A percentile compares a stretch with the other conserved stretches of the same genome.
Conservation (phyloP, 2,888 invertebrate genomes). For the Pammene fasciana region DNA sequence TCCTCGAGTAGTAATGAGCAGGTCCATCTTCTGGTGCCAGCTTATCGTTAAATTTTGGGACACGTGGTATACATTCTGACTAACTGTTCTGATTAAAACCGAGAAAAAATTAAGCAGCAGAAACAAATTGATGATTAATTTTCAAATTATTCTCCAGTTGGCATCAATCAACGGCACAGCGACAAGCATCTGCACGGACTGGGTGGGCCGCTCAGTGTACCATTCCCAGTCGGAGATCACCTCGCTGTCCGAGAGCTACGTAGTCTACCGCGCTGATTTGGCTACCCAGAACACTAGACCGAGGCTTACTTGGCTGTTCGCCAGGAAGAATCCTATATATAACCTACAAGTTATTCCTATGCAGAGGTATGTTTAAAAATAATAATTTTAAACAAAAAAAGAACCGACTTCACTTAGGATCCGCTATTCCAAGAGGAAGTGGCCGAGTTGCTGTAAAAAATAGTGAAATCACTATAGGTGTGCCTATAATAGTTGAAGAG, state of each 20-base stretch:
- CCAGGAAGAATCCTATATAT: constrained; percentile 82
- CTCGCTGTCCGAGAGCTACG: constrained; percentile 69
- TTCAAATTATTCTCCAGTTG: constrained; percentile 55
- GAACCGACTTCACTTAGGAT: no score
- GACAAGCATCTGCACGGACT: constrained; percentile 90
- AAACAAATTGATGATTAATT: neutral
- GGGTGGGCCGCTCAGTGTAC: constrained; percentile 93
- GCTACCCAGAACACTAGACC: constrained; percentile 83
- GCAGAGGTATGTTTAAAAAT: constrained; percentile 84
- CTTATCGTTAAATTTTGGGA: no score
- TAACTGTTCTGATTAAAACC: no score
- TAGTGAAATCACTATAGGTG: no score
- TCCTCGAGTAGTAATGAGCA: no score
- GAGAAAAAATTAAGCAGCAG: no score
- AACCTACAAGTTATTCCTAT: constrained; percentile 90
- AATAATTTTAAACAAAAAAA: no score
- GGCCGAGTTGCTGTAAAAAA: no score
- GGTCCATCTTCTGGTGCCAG: no score
- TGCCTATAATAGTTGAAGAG: no score
- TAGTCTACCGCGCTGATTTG: constrained; percentile 86
- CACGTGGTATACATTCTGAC: no score
- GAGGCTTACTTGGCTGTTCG: constrained; percentile 80
- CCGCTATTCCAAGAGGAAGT: no score
- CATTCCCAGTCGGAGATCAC: constrained; percentile 87
- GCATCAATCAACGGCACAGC: constrained; percentile 76